Evolutionary conservation across 2,888 invertebrate genomes (phyloP).

Genomic region (Anarsia innoxiella): DNA sequence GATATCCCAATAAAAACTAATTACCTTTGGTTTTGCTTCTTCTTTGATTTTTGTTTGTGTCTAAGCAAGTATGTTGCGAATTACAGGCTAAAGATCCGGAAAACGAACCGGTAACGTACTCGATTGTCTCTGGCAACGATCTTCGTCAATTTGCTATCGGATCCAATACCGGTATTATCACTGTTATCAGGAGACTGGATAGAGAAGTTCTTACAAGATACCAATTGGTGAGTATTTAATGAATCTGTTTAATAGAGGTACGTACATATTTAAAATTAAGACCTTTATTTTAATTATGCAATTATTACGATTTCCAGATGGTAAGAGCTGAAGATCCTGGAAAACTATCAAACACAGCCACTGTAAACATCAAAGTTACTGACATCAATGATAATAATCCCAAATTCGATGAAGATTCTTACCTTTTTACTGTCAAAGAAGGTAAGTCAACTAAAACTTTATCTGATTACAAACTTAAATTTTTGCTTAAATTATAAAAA

Average conservation of each 20-base stretch:
- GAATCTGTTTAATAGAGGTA: too few species aligned
- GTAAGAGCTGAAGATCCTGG: constrained; percentile 92
- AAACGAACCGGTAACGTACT: constrained; percentile 89
- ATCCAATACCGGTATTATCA: constrained; percentile 89
- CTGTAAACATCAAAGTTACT: constrained; percentile 90
- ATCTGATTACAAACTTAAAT: too few species aligned
- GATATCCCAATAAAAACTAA: too few species aligned
- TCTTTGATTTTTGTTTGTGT: too few species aligned
- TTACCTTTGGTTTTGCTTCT: too few species aligned
- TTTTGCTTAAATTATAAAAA: too few species aligned
- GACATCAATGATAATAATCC: constrained; percentile 96
- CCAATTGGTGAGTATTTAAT: constrained; percentile 83
- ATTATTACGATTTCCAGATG: constrained; percentile 75
- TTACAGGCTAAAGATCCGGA: constrained; percentile 91
- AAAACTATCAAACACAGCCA: constrained; percentile 85
- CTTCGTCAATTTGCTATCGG: constrained; percentile 91
- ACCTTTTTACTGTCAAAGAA: constrained; percentile 88
- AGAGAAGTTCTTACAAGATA: constrained; percentile 92
- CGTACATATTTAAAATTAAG: too few species aligned
- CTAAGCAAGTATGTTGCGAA: too few species aligned
- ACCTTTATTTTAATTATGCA: too few species aligned
- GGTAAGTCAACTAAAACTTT: too few species aligned
- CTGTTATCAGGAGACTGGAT: constrained; percentile 88
- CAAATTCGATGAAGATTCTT: constrained; percentile 87
- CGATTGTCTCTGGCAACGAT: constrained; percentile 91